These are phyloP conservation scores for Aphelenchoides avenae DNA, from an alignment of 1,140 invertebrate species.

Conservation along the genomic window DNA sequence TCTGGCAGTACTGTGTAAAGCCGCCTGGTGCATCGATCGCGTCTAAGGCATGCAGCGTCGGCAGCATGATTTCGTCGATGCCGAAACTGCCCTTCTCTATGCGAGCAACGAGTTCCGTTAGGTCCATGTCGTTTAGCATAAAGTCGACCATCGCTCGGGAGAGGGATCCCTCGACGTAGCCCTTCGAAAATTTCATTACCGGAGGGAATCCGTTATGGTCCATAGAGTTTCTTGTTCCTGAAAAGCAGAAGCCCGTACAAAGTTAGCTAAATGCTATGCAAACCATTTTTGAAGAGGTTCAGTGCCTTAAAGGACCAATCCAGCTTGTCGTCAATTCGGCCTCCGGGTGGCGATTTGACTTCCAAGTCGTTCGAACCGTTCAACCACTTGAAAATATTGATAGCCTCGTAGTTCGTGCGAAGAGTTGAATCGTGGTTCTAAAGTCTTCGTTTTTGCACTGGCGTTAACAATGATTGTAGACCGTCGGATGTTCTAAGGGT, in stretches of 20 bases:
- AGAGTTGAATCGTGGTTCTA: conserved; percentile 23
- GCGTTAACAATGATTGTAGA: conserved; percentile 2
- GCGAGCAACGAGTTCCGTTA: background rate
- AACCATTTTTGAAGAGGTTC: conserved; percentile 20
- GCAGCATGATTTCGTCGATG: conserved; percentile 17
- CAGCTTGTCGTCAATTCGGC: background rate
- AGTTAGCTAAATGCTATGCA: background rate
- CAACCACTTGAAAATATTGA: conserved; percentile 25
- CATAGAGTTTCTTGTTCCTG: too few relatives aligned
- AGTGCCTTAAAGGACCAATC: conserved; percentile 15
- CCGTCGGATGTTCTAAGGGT: background rate
- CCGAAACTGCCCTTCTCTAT: conserved; percentile 6
- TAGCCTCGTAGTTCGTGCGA: conserved; percentile 23
- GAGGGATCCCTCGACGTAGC: conserved; percentile 14
- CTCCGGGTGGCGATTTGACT: conserved; percentile 2
- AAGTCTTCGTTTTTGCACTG: background rate
- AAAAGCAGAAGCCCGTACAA: too few relatives aligned
- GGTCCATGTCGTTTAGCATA: conserved; percentile 16
- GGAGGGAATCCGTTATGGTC: background rate
- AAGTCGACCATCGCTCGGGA: conserved; percentile 18
- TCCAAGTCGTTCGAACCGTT: conserved; percentile 26
- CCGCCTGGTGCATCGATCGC: conserved; percentile 18
- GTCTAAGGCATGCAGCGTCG: conserved; percentile 6
- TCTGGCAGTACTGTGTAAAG: conserved; percentile 17
- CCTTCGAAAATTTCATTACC: conserved; percentile 12